These are phyloP conservation scores for Cathartes aura DNA, from an alignment of 2,113 vertebrate genomes.

Conservation along the genomic window DNA sequence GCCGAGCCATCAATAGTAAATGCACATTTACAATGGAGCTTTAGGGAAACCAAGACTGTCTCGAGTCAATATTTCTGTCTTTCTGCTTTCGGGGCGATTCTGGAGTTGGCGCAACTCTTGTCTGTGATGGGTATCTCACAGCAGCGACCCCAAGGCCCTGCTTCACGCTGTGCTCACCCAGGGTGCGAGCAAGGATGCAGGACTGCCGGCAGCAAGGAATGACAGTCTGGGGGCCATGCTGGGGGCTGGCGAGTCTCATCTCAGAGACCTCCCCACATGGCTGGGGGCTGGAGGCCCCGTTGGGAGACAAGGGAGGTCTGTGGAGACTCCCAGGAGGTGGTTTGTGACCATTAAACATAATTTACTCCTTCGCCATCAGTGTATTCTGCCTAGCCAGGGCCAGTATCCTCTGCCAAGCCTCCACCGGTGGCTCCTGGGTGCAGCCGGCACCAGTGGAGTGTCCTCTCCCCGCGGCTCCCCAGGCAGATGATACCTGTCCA, in stretches of 20 bases:
- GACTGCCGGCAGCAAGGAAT: background rate
- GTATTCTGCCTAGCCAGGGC: background rate
- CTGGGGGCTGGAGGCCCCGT: rapidly evolving
- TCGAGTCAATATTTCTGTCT: background rate
- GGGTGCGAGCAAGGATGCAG: background rate
- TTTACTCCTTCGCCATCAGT: background rate
- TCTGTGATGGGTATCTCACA: background rate
- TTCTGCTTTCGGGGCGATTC: background rate
- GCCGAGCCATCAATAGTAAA: background rate
- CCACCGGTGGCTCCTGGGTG: background rate
- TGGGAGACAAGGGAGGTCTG: background rate
- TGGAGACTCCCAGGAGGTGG: background rate
- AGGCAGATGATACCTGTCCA: background rate
- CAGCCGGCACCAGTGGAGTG: background rate
- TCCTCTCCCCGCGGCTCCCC: rapidly evolving
- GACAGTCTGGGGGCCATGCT: background rate
- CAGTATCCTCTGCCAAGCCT: background rate
- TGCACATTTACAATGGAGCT: background rate
- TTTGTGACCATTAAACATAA: rapidly evolving
- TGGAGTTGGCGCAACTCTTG: background rate
- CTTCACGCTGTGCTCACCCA: background rate
- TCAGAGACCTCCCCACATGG: background rate
- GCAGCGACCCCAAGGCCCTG: no score
- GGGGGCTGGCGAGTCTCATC: background rate
- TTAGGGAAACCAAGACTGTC: background rate